A percentile compares a stretch with the other conserved stretches of the same genome.
Conservation (phyloP, 2,888 invertebrate genomes). For the Limenitis camilla region DNA sequence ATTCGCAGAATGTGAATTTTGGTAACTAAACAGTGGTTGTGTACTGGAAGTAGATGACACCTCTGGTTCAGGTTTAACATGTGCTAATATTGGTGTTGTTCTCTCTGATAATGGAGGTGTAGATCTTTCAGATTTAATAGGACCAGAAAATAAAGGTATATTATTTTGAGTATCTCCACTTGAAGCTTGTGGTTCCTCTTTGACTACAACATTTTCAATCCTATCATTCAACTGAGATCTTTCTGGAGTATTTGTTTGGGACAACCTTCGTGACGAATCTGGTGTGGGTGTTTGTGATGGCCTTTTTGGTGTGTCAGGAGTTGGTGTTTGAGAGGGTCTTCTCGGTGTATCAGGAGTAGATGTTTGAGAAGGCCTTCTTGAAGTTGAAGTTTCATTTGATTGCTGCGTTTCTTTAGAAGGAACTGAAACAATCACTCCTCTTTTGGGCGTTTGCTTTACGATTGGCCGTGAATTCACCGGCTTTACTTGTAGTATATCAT, state of each 20-base stretch:
- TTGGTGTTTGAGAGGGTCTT: too few species aligned
- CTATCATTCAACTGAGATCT: conserved; percentile 37
- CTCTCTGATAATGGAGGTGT: conserved; percentile 41
- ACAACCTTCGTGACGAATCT: too few species aligned
- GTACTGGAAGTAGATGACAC: conserved; percentile 17
- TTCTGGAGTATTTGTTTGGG: conserved; percentile 27
- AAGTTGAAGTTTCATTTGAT: conserved; percentile 27
- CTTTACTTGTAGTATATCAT: conserved; percentile 33
- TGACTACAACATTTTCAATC: conserved; percentile 49
- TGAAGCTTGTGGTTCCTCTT: conserved; percentile 45
- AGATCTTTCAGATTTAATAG: conserved; percentile 56
- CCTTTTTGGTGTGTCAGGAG: conserved; percentile 22
- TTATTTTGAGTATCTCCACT: conserved; percentile 31
- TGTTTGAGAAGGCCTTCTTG: too few species aligned
- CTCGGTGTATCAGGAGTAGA: too few species aligned
- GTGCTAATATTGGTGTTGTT: conserved; percentile 48
- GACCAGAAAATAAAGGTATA: conserved; percentile 48
- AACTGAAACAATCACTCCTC: conserved; percentile 42
- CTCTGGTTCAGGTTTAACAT: conserved; percentile 55
- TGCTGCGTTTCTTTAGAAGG: conserved; percentile 30
- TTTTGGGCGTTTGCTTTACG: conserved; percentile 63
- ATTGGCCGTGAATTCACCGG: conserved; percentile 42
- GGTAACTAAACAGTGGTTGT: conserved; percentile 29
- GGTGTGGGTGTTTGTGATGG: too few species aligned
- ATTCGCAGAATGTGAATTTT: conserved; percentile 14